Conservation (phyloP, 2,888 invertebrate species). For the Oscheius sp. region DNA sequence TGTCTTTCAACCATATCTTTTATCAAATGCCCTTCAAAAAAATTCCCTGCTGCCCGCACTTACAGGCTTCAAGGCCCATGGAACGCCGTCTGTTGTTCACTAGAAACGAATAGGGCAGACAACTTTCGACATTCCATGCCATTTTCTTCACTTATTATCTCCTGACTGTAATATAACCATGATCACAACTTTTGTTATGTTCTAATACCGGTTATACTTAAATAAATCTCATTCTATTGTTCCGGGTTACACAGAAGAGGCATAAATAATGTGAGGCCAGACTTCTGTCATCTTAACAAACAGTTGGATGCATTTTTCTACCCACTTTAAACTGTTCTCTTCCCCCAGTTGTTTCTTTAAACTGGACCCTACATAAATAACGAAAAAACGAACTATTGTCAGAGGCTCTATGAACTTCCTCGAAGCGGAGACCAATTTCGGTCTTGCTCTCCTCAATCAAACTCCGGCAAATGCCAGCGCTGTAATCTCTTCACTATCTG, state of each 20-base stretch:
- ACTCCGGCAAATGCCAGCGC: slow-evolving; percentile 9
- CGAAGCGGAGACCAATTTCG: slow-evolving; percentile 41
- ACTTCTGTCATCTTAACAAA: no score
- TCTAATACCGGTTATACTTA: not conserved
- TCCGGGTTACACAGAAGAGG: no score
- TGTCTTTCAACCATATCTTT: slow-evolving; percentile 5
- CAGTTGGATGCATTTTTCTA: no score
- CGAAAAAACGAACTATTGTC: no score
- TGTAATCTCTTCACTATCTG: slow-evolving; percentile 57
- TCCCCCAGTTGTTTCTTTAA: no score
- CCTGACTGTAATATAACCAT: no score
- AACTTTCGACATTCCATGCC: slow-evolving; percentile 8
- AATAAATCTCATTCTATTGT: no score
- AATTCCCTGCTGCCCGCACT: slow-evolving; percentile 1
- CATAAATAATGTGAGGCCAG: no score
- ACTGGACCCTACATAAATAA: no score
- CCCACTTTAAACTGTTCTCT: no score
- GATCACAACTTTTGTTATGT: not conserved
- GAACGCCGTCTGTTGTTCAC: slow-evolving; percentile 16
- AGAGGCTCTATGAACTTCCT: no score
- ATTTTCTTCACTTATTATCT: slow-evolving; percentile 12
- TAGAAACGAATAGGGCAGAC: not conserved
- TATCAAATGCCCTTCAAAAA: not conserved
- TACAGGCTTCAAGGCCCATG: not conserved
- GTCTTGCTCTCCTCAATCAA: slow-evolving; percentile 35